Evolutionary conservation across 1,140 invertebrate species (phyloP).

Genomic region (Heliothis subflexa): DNA sequence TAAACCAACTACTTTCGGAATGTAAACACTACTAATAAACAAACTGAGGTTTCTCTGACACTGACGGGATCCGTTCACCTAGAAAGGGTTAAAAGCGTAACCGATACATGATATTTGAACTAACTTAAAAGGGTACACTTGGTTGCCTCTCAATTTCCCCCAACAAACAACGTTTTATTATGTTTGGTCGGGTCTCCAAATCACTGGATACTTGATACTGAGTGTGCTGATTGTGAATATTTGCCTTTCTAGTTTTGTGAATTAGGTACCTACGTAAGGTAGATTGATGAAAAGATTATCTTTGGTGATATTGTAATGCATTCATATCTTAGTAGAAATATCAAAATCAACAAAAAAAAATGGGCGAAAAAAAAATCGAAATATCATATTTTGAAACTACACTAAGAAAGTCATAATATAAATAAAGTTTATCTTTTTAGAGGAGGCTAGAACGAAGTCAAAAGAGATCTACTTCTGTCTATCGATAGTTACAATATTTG

Average conservation of each 20-base stretch:
- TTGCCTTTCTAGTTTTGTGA: constrained; percentile 26
- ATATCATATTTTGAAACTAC: too few species aligned
- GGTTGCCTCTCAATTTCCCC: constrained; percentile 32
- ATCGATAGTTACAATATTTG: too few species aligned
- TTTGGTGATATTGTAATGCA: background rate
- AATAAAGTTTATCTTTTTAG: too few species aligned
- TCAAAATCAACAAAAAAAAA: too few species aligned
- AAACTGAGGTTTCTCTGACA: background rate
- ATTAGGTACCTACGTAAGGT: background rate
- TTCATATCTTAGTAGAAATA: background rate
- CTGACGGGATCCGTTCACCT: background rate
- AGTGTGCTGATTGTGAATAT: constrained; percentile 16
- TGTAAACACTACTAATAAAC: background rate
- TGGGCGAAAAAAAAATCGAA: too few species aligned
- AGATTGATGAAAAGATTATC: background rate
- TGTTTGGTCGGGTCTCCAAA: constrained; percentile 32
- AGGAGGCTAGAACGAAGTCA: too few species aligned
- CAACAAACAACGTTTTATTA: constrained; percentile 40
- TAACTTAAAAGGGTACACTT: constrained; percentile 44
- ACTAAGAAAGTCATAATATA: too few species aligned
- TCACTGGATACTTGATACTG: constrained; percentile 13
- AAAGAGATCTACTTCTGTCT: too few species aligned
- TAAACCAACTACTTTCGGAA: background rate
- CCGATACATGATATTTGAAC: constrained; percentile 47
- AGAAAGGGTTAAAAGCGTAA: constrained; percentile 27